Evolutionary conservation across 2,888 invertebrate species (phyloP), one percentile per base, ranked within the genome.

Genomic region (Iselma pallidipennis): DNA sequence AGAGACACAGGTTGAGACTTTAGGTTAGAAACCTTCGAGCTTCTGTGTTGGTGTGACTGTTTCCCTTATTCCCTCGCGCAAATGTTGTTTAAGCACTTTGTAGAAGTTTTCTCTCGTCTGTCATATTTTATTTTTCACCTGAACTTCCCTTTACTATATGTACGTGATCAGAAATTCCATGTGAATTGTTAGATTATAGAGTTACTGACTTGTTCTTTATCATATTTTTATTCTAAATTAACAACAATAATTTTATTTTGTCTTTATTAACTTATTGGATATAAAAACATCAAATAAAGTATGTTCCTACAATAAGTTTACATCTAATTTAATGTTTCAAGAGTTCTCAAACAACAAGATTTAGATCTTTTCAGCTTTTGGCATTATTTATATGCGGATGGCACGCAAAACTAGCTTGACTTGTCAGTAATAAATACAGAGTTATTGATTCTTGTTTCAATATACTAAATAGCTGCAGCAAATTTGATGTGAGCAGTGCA

Each of bases 111-210:
- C 70, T 59, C 63, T 60, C 68, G 64, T 61, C 71, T 67, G 64
- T 69, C 72, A 69, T 72, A 72, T 71, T 72, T 71, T 72, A 72
- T 72, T 71, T 71, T 71, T 69, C 68, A 70, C 72, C 70, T 71
- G 68, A 66, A 71, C 62, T 71, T 67, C 60, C 55, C 67, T 69
- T 67, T 68, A 71, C 67, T 70, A 67, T 66, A 61, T 69, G 66
- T 53, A 71, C 72, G 72, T 72, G 72, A 72, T 70, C 69, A 67
- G 71, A 69, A 71, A 66, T 57, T 53, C 58, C 53, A 63, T 57
- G 51, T 50, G 61, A 65, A 63, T 60, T 55, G 61, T 45, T 51
- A 45, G 57, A 61, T 64, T 63, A 63, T 68, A 66, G 61, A 69
- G 66, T 67, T 63, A 42, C 48, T 14, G 9, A 19, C 12, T 23